These are phyloP conservation scores for Platalea minor DNA, from an alignment of 2,797 vertebrate genomes.

Conservation along the genomic window DNA sequence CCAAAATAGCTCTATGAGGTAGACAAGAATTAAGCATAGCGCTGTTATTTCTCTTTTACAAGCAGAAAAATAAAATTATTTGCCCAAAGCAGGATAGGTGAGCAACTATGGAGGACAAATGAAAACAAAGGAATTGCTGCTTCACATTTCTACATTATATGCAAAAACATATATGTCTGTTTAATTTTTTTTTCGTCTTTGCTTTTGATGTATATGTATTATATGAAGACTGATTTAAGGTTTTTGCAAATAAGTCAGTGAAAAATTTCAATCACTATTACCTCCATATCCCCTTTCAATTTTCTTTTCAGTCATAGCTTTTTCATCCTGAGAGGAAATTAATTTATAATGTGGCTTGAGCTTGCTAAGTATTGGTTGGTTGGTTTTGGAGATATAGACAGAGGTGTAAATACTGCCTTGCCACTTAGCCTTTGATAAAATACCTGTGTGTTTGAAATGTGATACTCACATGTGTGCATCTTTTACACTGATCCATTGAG, in stretches of 20 bases:
- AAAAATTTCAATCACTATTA: neutral
- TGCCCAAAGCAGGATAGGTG: neutral
- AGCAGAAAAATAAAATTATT: neutral
- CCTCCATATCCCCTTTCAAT: neutral
- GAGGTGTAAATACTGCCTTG: neutral
- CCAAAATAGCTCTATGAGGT: neutral
- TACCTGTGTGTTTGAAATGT: neutral
- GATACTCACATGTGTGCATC: neutral
- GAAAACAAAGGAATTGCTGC: neutral
- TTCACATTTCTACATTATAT: neutral
- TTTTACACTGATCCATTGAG: neutral
- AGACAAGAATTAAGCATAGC: neutral
- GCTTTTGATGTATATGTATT: accelerated
- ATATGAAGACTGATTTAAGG: neutral
- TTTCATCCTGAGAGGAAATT: neutral
- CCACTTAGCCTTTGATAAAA: neutral
- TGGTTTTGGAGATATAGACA: neutral
- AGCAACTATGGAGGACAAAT: neutral
- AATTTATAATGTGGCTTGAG: neutral
- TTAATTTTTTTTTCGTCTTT: neutral
- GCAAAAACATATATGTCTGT: neutral
- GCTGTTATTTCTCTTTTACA: neutral
- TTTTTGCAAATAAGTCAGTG: neutral
- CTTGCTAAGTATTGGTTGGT: neutral
- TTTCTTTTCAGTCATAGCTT: neutral